Evolutionary conservation across 1,140 invertebrate genomes (phyloP).

Genomic region (Platorchestia sp.): DNA sequence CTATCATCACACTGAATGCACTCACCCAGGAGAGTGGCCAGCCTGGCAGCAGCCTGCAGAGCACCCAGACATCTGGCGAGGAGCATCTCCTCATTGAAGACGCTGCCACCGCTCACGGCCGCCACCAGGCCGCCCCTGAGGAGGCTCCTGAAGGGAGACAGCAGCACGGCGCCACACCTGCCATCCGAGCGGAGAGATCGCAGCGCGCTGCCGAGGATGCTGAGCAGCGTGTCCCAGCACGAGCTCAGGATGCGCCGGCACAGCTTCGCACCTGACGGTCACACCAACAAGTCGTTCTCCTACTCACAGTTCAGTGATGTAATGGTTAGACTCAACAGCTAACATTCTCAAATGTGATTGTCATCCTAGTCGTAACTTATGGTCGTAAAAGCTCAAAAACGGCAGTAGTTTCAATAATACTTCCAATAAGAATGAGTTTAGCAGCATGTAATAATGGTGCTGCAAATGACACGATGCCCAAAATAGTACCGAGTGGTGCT

Average conservation of each 20-base stretch:
- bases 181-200: slow-evolving; percentile 83
- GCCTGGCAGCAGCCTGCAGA: slow-evolving; percentile 79
- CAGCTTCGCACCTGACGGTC: slow-evolving; percentile 73
- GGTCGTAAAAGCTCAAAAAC: too few relatives aligned
- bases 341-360: too few relatives aligned
- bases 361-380: too few relatives aligned
- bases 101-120: slow-evolving; percentile 88
- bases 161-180: slow-evolving; percentile 84
- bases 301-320: too few relatives aligned
- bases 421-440: too few relatives aligned
- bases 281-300: background rate
- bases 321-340: too few relatives aligned
- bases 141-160: slow-evolving; percentile 71
- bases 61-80: slow-evolving; percentile 90
- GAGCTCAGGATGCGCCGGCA: slow-evolving; percentile 81
- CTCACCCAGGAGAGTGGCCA: slow-evolving; percentile 78
- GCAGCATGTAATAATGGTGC: too few relatives aligned
- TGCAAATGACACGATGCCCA: too few relatives aligned
- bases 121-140: slow-evolving; percentile 78
- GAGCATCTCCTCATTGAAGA: slow-evolving; percentile 44
- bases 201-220: slow-evolving; percentile 85
- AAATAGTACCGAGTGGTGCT: too few relatives aligned
- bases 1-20: background rate
- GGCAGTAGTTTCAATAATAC: too few relatives aligned
- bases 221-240: slow-evolving; percentile 91